These are phyloP conservation scores for Fratercula arctica DNA, from an alignment of 2,797 vertebrate species.

Conservation along the genomic window DNA sequence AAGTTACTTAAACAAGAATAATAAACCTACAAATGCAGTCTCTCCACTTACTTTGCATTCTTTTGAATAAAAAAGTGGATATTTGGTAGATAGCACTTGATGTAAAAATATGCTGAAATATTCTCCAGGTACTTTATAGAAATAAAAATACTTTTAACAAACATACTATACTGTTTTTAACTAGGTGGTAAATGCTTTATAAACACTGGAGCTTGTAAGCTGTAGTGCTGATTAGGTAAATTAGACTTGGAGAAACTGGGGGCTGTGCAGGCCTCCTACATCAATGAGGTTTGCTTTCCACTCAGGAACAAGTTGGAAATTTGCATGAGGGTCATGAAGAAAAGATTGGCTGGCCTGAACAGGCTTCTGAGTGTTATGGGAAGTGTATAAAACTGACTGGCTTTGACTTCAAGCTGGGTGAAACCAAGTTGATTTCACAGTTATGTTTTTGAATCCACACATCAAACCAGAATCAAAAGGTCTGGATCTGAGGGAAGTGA, in stretches of 20 bases:
- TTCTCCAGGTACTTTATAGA: neutral
- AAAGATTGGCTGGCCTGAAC: neutral
- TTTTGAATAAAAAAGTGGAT: neutral
- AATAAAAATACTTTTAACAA: neutral
- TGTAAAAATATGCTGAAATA: constrained; percentile 42
- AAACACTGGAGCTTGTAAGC: neutral
- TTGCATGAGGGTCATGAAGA: neutral
- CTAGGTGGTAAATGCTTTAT: constrained; percentile 33
- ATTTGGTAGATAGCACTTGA: constrained; percentile 25
- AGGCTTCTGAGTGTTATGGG: neutral
- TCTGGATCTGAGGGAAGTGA: constrained; percentile 61
- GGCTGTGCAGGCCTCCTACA: neutral
- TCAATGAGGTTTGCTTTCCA: neutral
- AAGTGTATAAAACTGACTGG: neutral
- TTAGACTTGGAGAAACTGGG: neutral
- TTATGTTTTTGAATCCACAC: constrained; percentile 16
- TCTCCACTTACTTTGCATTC: constrained; percentile 25
- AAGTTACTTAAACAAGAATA: constrained; percentile 40
- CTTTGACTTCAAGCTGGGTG: constrained; percentile 54
- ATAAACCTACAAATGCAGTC: constrained; percentile 8
- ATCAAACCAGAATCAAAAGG: constrained; percentile 67
- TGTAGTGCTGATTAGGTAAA: constrained; percentile 27
- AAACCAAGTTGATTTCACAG: constrained; percentile 66
- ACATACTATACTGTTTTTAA: neutral
- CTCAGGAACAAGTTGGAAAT: neutral